Evolutionary conservation across 2,888 invertebrate species (phyloP), one percentile per base, ranked within the genome.

Genomic region (Pachliopta kotzebuea): DNA sequence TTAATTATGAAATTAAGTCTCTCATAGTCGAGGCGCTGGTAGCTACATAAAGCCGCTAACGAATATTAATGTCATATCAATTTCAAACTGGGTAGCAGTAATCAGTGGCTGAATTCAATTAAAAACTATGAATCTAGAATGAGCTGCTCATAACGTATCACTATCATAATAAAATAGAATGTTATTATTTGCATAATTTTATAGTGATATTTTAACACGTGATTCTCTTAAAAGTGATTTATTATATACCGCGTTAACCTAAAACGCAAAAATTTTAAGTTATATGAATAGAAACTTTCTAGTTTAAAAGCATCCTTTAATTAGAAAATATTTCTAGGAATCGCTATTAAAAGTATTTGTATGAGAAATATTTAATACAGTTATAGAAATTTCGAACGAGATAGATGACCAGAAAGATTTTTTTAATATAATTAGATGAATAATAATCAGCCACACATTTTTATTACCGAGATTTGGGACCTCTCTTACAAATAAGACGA

Each of bases 31-130:
- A 56, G 60, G 37, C 59, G 56, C 23, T 45, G n/a, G 54, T 55
- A 54, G 24, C 24, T 54, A 58, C 53, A 58, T 55, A 57, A 61
- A 65, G 18, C 37, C 18, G 49, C 50, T 55, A 62, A 62, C 54
- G 62, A 65, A 62, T 55, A 61, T 65, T 49, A 62, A 65, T 62
- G 56, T 58, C 58, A 65, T 58, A 65, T 62, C 45, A 65, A 62
- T 58, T 58, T 49, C 17, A 52, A 55, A 59, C 29, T 59, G 29
- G 50, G 50, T 55, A 62, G 62, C 54, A 54, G 55, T 58, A 55
- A 62, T 65, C 61, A 58, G 58, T 55, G 58, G 62, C 31, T 24
- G 65, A 55, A 65, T 61, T 60, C 58, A 62, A 65, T 65, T 65
- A 55, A 61, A 65, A 65, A 54, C 63, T 61, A 62, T 65, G 60